A percentile compares a stretch with the other conserved stretches of the same genome.
phyloP scores from a whole-genome alignment of 1,140 invertebrate genomes.

The Heliconius hermathena region DNA sequence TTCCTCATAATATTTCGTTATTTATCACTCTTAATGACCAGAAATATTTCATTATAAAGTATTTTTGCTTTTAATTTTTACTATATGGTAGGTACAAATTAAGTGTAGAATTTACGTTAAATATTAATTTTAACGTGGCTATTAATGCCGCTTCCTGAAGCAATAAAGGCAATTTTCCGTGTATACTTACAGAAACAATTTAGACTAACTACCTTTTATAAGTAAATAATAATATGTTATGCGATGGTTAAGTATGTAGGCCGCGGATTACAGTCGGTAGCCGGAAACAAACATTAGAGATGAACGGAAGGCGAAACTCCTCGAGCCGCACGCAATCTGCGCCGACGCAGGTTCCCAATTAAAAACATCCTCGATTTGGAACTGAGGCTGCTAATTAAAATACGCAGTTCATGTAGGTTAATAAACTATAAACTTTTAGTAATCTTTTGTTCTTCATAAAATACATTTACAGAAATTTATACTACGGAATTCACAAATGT shows the following conservation, averaged over 20 bases:
- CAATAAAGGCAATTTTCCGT: neutral
- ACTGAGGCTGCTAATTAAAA: slow-evolving; percentile 9
- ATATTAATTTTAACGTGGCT: too few species aligned
- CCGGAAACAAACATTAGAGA: slow-evolving; percentile 59
- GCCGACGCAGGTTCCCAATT: slow-evolving; percentile 20
- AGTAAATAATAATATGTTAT: slow-evolving; percentile 19
- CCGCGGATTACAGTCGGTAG: slow-evolving; percentile 49
- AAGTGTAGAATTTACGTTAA: too few species aligned
- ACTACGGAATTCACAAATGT: neutral
- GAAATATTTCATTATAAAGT: neutral
- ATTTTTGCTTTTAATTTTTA: neutral
- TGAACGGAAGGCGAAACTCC: slow-evolving; percentile 64
- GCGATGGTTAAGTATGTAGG: slow-evolving; percentile 46
- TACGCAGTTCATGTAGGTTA: slow-evolving; percentile 14
- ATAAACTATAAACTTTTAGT: slow-evolving; percentile 8
- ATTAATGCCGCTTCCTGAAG: neutral
- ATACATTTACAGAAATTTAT: neutral
- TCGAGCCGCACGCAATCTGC: slow-evolving; percentile 53
- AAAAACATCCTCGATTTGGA: slow-evolving; percentile 18
- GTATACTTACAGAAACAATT: neutral
- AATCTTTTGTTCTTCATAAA: slow-evolving; percentile 1
- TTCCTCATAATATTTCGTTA: neutral
- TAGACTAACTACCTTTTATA: neutral
- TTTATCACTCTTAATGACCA: neutral
- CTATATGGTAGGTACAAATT: too few species aligned